Evolutionary conservation across 2,888 invertebrate species (phyloP).

Genomic region (Timema podura): DNA sequence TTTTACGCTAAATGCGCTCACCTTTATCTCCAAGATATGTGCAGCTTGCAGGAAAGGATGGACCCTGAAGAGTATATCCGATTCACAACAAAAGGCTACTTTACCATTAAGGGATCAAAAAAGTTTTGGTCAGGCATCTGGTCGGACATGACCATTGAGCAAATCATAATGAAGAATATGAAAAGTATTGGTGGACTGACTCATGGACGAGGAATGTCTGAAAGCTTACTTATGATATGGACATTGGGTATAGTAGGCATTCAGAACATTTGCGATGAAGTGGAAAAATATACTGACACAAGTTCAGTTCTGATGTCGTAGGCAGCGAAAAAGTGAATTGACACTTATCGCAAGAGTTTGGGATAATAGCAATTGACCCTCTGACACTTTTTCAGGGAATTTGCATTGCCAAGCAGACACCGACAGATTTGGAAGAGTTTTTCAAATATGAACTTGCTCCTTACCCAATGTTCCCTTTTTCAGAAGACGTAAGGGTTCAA

Average conservation of each 20-base stretch:
- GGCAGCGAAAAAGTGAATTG: not conserved
- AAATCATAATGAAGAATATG: constrained; percentile 20
- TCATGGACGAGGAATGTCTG: not conserved
- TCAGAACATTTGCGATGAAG: not conserved
- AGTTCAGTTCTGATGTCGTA: not conserved
- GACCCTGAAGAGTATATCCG: too few relatives aligned
- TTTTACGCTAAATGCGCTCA: constrained; percentile 30
- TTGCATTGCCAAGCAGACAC: constrained; percentile 1
- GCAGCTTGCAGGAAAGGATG: too few relatives aligned
- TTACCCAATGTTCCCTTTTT: constrained; percentile 16
- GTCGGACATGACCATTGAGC: constrained; percentile 21
- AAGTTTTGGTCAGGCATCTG: constrained; percentile 18
- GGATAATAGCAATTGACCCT: not conserved
- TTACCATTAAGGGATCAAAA: too few relatives aligned
- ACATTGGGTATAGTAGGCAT: not conserved
- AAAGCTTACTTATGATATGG: constrained; percentile 2
- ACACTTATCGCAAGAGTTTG: not conserved
- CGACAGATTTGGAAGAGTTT: not conserved
- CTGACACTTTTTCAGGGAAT: constrained; percentile 2
- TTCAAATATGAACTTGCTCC: not conserved
- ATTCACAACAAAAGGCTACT: too few relatives aligned
- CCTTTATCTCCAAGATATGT: constrained; percentile 26
- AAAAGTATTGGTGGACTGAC: constrained; percentile 10
- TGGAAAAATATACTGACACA: not conserved
- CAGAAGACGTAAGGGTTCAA: constrained; percentile 1